These are phyloP conservation scores for Melanerpes aurifrons DNA, from an alignment of 2,113 vertebrate species.

Conservation along the genomic window DNA sequence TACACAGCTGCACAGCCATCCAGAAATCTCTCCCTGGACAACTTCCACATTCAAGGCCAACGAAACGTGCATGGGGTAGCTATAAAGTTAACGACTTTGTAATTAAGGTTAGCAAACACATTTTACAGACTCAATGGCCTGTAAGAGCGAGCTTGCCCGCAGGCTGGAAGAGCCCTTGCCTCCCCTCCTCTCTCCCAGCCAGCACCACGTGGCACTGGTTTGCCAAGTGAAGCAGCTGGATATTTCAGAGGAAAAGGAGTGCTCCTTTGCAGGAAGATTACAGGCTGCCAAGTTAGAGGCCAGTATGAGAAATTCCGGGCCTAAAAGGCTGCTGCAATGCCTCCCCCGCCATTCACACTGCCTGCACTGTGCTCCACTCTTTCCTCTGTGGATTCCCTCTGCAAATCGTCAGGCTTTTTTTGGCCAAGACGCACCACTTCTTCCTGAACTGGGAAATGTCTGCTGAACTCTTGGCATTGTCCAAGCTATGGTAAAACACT, in stretches of 20 bases:
- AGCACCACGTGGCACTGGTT: neutral
- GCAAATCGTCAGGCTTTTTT: neutral
- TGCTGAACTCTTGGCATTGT: conserved; percentile 2
- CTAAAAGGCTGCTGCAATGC: neutral
- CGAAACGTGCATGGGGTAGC: neutral
- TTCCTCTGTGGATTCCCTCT: neutral
- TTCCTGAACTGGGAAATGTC: conserved; percentile 16
- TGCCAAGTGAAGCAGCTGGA: neutral
- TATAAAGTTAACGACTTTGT: conserved; percentile 39
- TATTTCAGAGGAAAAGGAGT: neutral
- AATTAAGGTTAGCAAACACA: conserved; percentile 51
- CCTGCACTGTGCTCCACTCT: neutral
- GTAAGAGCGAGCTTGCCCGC: neutral
- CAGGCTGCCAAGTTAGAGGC: neutral
- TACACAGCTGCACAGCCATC: neutral
- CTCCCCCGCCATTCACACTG: neutral
- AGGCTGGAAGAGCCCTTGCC: neutral
- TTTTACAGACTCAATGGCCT: conserved; percentile 45
- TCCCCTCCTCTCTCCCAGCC: neutral
- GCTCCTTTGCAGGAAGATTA: neutral
- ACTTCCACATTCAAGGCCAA: neutral
- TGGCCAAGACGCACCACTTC: neutral
- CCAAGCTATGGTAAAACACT: neutral
- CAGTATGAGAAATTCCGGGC: neutral
- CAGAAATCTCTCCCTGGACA: neutral